Base-by-base conservation (phyloP, 2,797 vertebrate species). In the Diplodus puntazzo region DNA sequence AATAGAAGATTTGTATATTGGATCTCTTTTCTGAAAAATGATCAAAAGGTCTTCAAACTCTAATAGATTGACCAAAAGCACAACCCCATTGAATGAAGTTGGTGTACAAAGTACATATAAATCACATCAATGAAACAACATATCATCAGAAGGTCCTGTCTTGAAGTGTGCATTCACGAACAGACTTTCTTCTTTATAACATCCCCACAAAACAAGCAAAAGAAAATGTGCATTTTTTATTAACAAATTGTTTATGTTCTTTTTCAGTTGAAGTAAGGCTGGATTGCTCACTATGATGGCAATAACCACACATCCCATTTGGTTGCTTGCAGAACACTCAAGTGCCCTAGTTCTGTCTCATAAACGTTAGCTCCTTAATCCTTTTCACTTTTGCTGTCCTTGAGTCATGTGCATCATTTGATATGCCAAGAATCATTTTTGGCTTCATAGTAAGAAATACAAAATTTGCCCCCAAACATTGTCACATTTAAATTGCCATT, bases 321-420 rank as follows among this genome's bases (percentile, higher is more conserved):
- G 52, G n/a, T 42, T 46, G 23, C 9, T 21, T 34, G 50, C 39
- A 59, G 45, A 58, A 39, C 34, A 20, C 7, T 18, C 10, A 12
- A 46, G 23, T 17, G n/a, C 27, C 20, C 2, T 8, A n/a, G 65
- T 78, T 53, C 11, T 14, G 58, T 42, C 48, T 21, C 0, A 49
- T 27, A 43, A 62, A 68, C 30, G 27, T 30, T 6, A 61, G 10
- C 25, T 34, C 14, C 21, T 53, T 27, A n/a, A 10, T 64, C 45
- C 12, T 70, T 59, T 60, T 12, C 12, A 21, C 17, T 48, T 54
- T 61, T 75, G 34, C 42, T 55, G 4, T 54, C 21, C 1, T 54
- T 59, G 27, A 14, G 12, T 60, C 25, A 25, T 73, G 23, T 18
- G 25, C 57, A 57, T 48, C 45, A 63, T 27, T 57, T 69, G 20